Evolutionary conservation across 30 jellyfish, hydroid and myxozoan genomes (phyloP).

Genomic region (Hydractinia echinata): DNA sequence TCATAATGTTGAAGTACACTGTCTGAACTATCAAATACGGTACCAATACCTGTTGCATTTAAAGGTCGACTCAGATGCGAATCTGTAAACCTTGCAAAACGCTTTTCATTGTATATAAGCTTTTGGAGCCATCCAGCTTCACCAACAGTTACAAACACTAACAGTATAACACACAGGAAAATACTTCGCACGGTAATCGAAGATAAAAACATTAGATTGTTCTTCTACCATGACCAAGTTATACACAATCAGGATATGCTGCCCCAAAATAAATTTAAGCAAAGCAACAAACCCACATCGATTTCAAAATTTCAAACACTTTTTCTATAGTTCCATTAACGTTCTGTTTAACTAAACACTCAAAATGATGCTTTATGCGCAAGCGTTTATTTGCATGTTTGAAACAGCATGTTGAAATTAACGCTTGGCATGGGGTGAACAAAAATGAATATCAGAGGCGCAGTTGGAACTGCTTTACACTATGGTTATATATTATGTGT

Average conservation of each 20-base stretch:
- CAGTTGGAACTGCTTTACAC: too few species aligned
- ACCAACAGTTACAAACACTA: background rate
- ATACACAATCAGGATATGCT: background rate
- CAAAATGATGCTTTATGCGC: slow-evolving; percentile 15
- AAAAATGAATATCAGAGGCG: too few species aligned
- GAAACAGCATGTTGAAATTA: background rate
- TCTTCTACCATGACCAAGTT: background rate
- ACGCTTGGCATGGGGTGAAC: background rate
- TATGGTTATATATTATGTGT: too few species aligned
- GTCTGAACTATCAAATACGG: background rate
- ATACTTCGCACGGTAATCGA: background rate
- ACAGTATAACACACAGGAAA: too few species aligned
- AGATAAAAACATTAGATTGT: slow-evolving; percentile 11
- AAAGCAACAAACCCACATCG: background rate
- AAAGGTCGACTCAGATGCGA: background rate
- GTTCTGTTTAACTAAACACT: too few species aligned
- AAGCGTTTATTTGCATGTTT: background rate
- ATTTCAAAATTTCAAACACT: background rate
- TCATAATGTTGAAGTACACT: too few species aligned
- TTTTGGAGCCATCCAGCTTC: background rate
- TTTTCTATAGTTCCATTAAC: background rate
- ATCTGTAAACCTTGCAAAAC: background rate
- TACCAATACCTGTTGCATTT: background rate
- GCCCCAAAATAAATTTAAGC: background rate
- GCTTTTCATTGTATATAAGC: background rate